These are phyloP conservation scores for Pelagia noctiluca DNA, from an alignment of 30 jellyfish, hydroid and myxozoan species.

Conservation along the genomic window DNA sequence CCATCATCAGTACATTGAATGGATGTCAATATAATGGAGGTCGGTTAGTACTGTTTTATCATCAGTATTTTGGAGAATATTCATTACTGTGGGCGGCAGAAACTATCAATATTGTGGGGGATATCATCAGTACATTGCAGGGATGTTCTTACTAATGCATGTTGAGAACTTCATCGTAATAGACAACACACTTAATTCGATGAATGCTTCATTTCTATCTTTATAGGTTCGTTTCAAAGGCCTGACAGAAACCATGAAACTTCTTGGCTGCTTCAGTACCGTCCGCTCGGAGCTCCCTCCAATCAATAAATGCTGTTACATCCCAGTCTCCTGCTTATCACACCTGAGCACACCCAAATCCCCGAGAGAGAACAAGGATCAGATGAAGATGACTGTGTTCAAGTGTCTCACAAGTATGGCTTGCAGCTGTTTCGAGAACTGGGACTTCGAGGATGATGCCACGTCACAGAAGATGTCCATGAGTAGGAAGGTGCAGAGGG, in stretches of 20 bases:
- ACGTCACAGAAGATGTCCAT: slow-evolving; percentile 26
- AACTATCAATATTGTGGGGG: no score
- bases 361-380: slow-evolving; percentile 56
- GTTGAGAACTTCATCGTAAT: no score
- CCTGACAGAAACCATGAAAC: slow-evolving; percentile 84
- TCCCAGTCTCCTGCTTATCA: slow-evolving; percentile 45
- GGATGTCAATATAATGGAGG: no score
- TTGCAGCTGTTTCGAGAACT: slow-evolving; percentile 77
- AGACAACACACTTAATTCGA: no score
- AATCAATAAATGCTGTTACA: background rate
- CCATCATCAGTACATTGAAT: no score
- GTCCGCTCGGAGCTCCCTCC: slow-evolving; percentile 72
- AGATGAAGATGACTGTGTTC: slow-evolving; percentile 76
- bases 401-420: slow-evolving; percentile 90
- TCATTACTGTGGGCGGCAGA: no score
- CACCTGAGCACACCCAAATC: slow-evolving; percentile 50
- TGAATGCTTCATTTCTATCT: background rate
- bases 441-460: slow-evolving; percentile 70
- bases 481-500: slow-evolving; percentile 53
- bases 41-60: no score
- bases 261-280: slow-evolving; percentile 86
- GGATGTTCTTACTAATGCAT: no score
- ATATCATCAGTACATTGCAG: no score
- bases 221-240: slow-evolving; percentile 93
- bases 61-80: no score